Conservation (phyloP, 2,797 vertebrate genomes). For the Cichlasoma orientale region DNA sequence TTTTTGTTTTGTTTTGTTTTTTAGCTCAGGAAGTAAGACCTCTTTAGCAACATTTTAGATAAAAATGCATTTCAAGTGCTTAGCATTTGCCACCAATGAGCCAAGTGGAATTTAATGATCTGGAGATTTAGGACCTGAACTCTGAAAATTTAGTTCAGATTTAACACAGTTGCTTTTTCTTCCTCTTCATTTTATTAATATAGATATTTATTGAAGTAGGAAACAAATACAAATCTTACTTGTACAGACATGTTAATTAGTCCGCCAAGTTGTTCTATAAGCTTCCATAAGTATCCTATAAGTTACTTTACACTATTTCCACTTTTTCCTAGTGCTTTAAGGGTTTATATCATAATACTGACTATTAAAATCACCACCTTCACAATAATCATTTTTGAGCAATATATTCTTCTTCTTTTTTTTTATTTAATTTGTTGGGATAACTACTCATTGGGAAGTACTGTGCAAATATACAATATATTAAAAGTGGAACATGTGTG, state of each 20-base stretch:
- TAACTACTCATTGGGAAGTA: not conserved
- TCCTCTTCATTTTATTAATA: not conserved
- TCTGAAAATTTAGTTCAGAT: not conserved
- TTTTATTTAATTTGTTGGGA: not conserved
- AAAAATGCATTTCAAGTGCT: not conserved
- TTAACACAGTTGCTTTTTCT: not conserved
- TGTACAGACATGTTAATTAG: not conserved
- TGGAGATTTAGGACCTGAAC: not conserved
- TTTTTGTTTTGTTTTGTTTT: not conserved
- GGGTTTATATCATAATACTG: not conserved
- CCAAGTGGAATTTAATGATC: not conserved
- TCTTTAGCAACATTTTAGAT: not conserved
- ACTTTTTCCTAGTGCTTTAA: not conserved
- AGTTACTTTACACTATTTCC: not conserved
- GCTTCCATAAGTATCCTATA: too few relatives aligned
- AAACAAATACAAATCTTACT: not conserved
- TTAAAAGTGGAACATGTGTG: not conserved
- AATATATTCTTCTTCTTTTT: not conserved
- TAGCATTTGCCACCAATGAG: not conserved
- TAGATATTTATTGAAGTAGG: not conserved
- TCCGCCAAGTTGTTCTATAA: too few relatives aligned
- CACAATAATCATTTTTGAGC: not conserved
- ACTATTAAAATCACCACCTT: not conserved
- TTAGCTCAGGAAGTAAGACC: not conserved
- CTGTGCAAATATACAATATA: not conserved